Base-by-base conservation (phyloP, 2,888 invertebrate genomes). In the Troides oblongomaculatus region DNA sequence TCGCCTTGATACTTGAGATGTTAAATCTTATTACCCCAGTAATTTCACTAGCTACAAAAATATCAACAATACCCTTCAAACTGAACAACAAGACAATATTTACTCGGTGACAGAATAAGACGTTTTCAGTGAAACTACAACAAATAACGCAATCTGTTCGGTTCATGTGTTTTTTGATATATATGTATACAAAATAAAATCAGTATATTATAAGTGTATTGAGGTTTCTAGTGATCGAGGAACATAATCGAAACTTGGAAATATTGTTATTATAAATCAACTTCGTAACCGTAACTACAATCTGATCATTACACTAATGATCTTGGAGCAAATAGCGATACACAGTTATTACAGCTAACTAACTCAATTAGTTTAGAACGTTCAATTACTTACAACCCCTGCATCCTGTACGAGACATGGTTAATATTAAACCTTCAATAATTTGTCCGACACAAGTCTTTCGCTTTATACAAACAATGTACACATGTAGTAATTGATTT, bases 301-400 rank as follows among this genome's bases (percentile, higher is more conserved):
- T 75, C 74, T 72, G 75, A 79, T 79, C 79, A 78, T 79, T 78
- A 79, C 72, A 73, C 82, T 87, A 87, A 89, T 87, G 84, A 88
- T 79, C 78, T 75, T 72, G 79, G 76, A 79, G 82, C 84, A 84
- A 84, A 83, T 80, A 84, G 79, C 81, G 84, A 86, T 84, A 84
- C 77, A 75, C 72, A 79, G 79, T 82, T 82, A 84, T 84, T 84
- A 84, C 79, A 83, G 77, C 79, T 74, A 79, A 84, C 85, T 84
- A 82, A 85, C 81, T 85, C 84, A 84, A 86, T 86, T 85, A 88
- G 82, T 69, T 59, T 46, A 69, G 25, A 65, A 59, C 63, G 66
- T 69, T 69, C 66, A 71, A 71, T 71, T 66, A 67, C 67, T 71
- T 64, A 63, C 68, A 69, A 66, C 69, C 60, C 30, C 66, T 25